phyloP scores from a whole-genome alignment of 2,888 invertebrate species.

The Amphiduros pacificus region DNA sequence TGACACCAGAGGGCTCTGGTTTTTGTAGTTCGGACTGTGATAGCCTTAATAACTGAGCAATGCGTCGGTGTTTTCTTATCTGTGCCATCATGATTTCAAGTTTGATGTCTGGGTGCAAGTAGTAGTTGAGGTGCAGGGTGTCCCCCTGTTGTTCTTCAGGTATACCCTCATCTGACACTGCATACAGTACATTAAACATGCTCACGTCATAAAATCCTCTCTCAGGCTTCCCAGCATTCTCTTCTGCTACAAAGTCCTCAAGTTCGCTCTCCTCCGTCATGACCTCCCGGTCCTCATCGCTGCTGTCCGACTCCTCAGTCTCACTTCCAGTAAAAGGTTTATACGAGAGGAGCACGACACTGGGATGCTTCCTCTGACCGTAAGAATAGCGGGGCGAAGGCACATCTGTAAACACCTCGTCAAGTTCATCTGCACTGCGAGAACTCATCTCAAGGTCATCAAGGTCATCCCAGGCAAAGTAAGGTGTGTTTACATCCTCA shows the following conservation, averaged over 20 bases:
- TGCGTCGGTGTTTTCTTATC: constrained; percentile 18
- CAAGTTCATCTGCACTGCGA: constrained; percentile 48
- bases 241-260: constrained; percentile 6
- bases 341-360: constrained; percentile 18
- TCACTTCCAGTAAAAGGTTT: background rate
- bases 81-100: constrained; percentile 21
- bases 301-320: background rate
- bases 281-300: background rate
- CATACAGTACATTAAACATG: constrained; percentile 18
- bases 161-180: background rate
- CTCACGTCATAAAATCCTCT: constrained; percentile 24
- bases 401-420: constrained; percentile 38
- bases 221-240: background rate
- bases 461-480: constrained; percentile 11
- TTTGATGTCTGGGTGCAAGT: constrained; percentile 26
- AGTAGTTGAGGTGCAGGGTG: constrained; percentile 4
- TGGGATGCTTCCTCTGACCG: background rate
- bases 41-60: constrained; percentile 39
- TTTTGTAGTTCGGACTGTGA: background rate
- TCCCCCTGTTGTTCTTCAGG: background rate
- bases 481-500: background rate
- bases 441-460: constrained; percentile 44
- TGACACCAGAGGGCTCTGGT: background rate
- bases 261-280: constrained; percentile 12
- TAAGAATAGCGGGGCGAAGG: background rate